Evolutionary conservation across 2,888 invertebrate species (phyloP), one percentile per base, ranked within the genome.

Genomic region (Drosophila formosana): DNA sequence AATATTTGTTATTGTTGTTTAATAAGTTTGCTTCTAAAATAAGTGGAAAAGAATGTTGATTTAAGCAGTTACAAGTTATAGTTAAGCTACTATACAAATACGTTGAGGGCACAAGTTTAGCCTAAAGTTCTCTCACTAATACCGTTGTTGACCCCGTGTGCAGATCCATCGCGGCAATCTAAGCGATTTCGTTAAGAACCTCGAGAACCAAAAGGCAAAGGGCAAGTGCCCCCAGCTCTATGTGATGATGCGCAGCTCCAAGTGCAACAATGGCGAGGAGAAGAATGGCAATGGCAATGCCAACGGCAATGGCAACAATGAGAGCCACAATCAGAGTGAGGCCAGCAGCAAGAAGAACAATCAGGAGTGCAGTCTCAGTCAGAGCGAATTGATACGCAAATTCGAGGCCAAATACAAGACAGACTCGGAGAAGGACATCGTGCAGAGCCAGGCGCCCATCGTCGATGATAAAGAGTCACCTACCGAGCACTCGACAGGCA

Each of bases 351-450:
- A 37, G 37, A 37, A 37, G 37, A 37, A n/a, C 37, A 11, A 37
- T 37, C 51, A 60, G 7, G 76, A 79, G 6, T 80, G 66, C 43
- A 57, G 52, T 8, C 47, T 78, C 1, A 76, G 32, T 34, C 76
- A 82, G 43, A 80, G 78, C 63, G 83, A 95, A 82, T 90, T 95
- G 11, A 94, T 95, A 47, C 95, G 94, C 89, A 95, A 94, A 75
- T 94, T 95, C 91, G 95, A 95, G 82, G 93, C 93, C 68, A 92
- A 92, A 80, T 92, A 92, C 41, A 92, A 91, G 75, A 90, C 82
- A 39, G 91, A 92, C 64, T 87, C 90, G 1, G 92, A 92, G 51
- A 91, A 91, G 69, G 91, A 91, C 13, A 34, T 46, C 11, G 39
- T 37, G 4, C 37, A 37, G 4, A 7, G 4, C 8, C 79, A 79